phyloP scores from a whole-genome alignment of 2,113 vertebrate genomes.

The Myotis brandtii region DNA sequence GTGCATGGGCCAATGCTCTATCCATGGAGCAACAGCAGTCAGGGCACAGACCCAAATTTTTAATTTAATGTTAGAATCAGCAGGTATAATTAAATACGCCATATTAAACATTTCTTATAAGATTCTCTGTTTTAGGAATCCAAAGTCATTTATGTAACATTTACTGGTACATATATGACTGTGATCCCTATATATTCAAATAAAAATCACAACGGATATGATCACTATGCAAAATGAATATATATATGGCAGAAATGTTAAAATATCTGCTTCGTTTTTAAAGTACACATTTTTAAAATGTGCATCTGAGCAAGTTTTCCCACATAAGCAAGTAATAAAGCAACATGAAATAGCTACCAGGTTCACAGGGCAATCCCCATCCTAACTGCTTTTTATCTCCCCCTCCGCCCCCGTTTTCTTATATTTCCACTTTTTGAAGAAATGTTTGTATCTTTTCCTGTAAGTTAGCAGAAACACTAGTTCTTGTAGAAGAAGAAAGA shows the following conservation, averaged over 20 bases:
- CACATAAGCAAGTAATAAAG: not conserved
- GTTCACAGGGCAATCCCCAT: not conserved
- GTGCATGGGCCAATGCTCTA: no score
- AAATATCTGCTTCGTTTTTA: constrained; percentile 34
- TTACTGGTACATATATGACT: not conserved
- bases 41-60: no score
- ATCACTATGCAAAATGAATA: constrained; percentile 6
- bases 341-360: not conserved
- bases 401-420: not conserved
- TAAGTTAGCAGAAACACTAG: not conserved
- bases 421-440: not conserved
- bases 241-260: not conserved
- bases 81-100: no score
- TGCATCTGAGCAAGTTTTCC: not conserved
- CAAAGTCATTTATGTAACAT: not conserved
- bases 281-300: not conserved
- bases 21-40: no score
- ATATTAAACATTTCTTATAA: not conserved
- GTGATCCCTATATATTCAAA: not conserved
- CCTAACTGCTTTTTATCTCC: not conserved
- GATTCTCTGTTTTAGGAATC: constrained; percentile 20
- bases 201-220: not conserved
- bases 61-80: no score
- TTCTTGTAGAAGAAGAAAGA: not conserved
- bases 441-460: not conserved